Conservation (phyloP, 1,140 invertebrate genomes). For the Eciton burchellii region DNA sequence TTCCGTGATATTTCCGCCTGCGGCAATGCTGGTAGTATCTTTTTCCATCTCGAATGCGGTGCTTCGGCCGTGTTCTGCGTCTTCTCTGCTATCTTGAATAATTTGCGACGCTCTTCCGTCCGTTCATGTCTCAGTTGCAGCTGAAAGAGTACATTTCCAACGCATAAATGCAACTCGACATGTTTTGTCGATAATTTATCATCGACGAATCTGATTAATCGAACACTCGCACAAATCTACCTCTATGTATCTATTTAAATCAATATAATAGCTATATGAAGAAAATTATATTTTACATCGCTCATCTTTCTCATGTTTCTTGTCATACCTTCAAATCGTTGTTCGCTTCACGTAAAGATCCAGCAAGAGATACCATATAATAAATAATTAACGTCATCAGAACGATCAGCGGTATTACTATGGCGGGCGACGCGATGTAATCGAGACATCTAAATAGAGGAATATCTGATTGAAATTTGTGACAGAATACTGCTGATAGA, state of each 20-base stretch:
- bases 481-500: neutral
- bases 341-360: slow-evolving; percentile 96
- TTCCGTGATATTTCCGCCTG: neutral
- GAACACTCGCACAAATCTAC: neutral
- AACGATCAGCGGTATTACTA: slow-evolving; percentile 97
- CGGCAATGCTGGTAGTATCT: slow-evolving; percentile 88
- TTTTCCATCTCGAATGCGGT: slow-evolving; percentile 90
- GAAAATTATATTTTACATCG: too few relatives aligned
- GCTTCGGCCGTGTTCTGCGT: slow-evolving; percentile 87
- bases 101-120: slow-evolving; percentile 96
- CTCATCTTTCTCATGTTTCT: too few relatives aligned
- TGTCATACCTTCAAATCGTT: slow-evolving; percentile 92
- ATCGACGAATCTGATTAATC: too few relatives aligned
- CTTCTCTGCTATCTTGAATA: slow-evolving; percentile 94
- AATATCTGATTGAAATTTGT: neutral
- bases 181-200: too few relatives aligned
- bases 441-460: slow-evolving; percentile 89
- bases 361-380: slow-evolving; percentile 96
- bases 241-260: too few relatives aligned
- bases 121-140: slow-evolving; percentile 94
- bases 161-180: neutral
- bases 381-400: slow-evolving; percentile 97
- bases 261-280: too few relatives aligned
- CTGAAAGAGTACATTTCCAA: slow-evolving; percentile 79
- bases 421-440: slow-evolving; percentile 96